Evolutionary conservation across 2,113 vertebrate genomes (phyloP).

Genomic region (Pachypanchax playfairii): DNA sequence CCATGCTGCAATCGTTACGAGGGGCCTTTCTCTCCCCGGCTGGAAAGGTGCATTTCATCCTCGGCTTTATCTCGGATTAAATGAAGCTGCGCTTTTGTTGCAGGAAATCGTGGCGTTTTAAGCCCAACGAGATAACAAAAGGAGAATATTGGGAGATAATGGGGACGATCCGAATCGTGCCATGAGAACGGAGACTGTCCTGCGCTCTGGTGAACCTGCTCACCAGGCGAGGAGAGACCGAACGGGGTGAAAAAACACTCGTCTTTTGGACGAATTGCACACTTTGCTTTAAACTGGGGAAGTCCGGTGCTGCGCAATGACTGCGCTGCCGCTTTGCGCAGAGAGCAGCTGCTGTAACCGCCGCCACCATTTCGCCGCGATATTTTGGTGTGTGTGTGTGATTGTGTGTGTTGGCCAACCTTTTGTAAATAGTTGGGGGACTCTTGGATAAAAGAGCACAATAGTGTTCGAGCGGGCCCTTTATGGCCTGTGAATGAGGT

Average conservation of each 20-base stretch:
- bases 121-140: slow-evolving; percentile 74
- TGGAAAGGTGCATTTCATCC: slow-evolving; percentile 77
- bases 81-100: slow-evolving; percentile 73
- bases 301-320: slow-evolving; percentile 77
- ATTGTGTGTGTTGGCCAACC: slow-evolving; percentile 60
- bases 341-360: slow-evolving; percentile 75
- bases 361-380: slow-evolving; percentile 68
- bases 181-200: slow-evolving; percentile 68
- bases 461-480: slow-evolving; percentile 70
- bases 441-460: slow-evolving; percentile 74
- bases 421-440: slow-evolving; percentile 77
- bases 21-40: slow-evolving; percentile 70
- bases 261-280: slow-evolving; percentile 51
- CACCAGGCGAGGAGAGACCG: slow-evolving; percentile 52
- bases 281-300: slow-evolving; percentile 73
- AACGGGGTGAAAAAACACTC: slow-evolving; percentile 41
- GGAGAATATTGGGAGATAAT: slow-evolving; percentile 74
- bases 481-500: slow-evolving; percentile 76
- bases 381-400: slow-evolving; percentile 50
- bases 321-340: slow-evolving; percentile 75
- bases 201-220: slow-evolving; percentile 62
- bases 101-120: slow-evolving; percentile 67
- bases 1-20: slow-evolving; percentile 76
- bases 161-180: slow-evolving; percentile 77
- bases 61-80: slow-evolving; percentile 72